Evolutionary conservation across 64 coral and sea anemone species (phyloP), one percentile per base, ranked within the genome.

Genomic region (Pocillopora verrucosa): DNA sequence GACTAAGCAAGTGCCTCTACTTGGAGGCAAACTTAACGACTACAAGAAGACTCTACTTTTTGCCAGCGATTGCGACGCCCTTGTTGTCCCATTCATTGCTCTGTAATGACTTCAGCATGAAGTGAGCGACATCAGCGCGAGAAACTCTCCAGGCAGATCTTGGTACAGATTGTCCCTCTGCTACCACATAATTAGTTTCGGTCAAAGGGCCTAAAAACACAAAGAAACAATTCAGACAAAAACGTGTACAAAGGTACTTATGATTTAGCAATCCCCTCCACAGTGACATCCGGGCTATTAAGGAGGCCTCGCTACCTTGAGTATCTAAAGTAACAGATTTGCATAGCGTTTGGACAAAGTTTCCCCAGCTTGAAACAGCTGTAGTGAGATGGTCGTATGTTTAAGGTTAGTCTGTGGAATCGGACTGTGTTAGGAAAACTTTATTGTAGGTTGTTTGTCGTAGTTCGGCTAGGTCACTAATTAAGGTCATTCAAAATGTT

Each of bases 51-150:
- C 41, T 11, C 25, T 70, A 70, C 25, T 70, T 70, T 70, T 70
- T 70, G 22, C 19, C 20, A 70, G 86, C 86, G 62, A 93, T 77
- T 65, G 87, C 87, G n/a, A 93, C 65, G 36, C 77, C 92, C 19
- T 89, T 93, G 34, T 80, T 89, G 80, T 93, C 87, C 63, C 89
- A 93, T 58, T 93, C 67, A 72, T 61, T 89, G 58, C 65, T 93
- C 73, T 82, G 67, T 13, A 93, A 69, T 12, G 64, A 82, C 14
- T 16, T 36, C 35, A 93, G 37, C 92, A 93, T 93, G 72, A 88
- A 93, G 64, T 76, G 80, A 41, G 92, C 92, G 37, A 93, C 92
- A 69, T 93, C 92, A 68, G 92, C 86, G 16, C 86, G 86, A 7
- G 86, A 73, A 6, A 88, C 74, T 25, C 11, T 11, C 4, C 16